phyloP scores from a whole-genome alignment of 2,888 invertebrate species.

The Rosalia funebris region DNA sequence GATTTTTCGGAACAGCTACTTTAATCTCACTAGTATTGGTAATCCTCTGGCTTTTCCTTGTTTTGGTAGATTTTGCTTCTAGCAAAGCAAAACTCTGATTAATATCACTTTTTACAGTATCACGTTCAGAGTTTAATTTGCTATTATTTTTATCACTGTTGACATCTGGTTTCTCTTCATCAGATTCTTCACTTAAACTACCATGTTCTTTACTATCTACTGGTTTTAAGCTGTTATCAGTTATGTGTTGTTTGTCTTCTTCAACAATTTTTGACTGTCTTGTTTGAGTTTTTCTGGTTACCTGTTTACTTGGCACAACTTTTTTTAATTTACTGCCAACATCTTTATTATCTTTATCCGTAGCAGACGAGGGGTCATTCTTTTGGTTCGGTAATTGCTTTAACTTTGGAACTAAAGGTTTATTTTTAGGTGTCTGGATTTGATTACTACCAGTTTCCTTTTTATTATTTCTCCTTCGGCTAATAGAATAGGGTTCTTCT shows the following conservation, averaged over 20 bases:
- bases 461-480: too few species aligned
- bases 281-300: background rate
- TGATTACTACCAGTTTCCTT: too few species aligned
- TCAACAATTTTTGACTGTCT: background rate
- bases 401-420: too few species aligned
- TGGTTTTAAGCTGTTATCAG: background rate
- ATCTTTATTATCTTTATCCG: background rate
- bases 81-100: conserved; percentile 41
- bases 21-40: conserved; percentile 33
- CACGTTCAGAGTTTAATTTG: conserved; percentile 14
- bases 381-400: too few species aligned
- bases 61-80: conserved; percentile 42
- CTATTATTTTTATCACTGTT: conserved; percentile 17
- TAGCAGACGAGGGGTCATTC: too few species aligned
- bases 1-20: conserved; percentile 38
- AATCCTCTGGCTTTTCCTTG: conserved; percentile 32
- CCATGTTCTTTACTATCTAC: background rate
- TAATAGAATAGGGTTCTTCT: too few species aligned
- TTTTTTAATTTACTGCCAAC: background rate
- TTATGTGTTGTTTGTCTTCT: background rate
- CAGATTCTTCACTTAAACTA: too few species aligned
- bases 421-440: too few species aligned
- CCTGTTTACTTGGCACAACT: background rate
- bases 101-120: conserved; percentile 22
- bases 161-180: too few species aligned